Base-by-base conservation (phyloP, 2,888 invertebrate genomes). In the Endotricha flammealis region DNA sequence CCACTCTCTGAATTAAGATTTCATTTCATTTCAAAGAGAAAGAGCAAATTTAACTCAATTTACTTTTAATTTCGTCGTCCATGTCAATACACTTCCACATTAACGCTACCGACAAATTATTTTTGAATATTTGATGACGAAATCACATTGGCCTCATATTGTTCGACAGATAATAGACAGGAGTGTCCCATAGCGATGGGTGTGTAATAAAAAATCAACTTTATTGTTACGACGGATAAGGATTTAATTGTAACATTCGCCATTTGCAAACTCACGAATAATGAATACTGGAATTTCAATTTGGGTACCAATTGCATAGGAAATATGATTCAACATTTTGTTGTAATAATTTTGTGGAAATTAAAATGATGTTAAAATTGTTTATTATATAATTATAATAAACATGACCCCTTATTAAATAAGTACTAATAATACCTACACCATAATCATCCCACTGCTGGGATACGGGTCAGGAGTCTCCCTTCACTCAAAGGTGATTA, bases 111-210 rank as follows among this genome's bases (percentile, higher is more conserved):
- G 42, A 48, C 43, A 53, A 60, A 59, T 59, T 57, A 59, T 57
- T 57, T 56, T 48, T 58, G 54, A 59, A 61, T 61, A 55, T 53
- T 60, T 57, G 54, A 60, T 57, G 46, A 32, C 44, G 42, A 46
- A n/a, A 12, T 14, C 28, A 28, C 28, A 4, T 7, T 28, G 9
- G 13, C 14, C 40, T 34, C 47, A 49, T 42, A 48, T 48, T 52
- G 50, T 50, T 46, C 43, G 37, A 47, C 43, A 39, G 39, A 53
- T 46, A 53, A 20, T 20, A 20, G 20, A 20, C 28, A n/a, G 14
- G 13, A 14, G 7, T 28, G 28, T 28, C 28, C 28, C 28, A 9
- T 28, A 14, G 8, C n/a, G 13, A 28, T n/a, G 4, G n/a, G 3
- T 14, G 28, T 4, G n/a, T 4, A n/a, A 1, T 2, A 2, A 28